Evolutionary conservation across 1,140 invertebrate species (phyloP), one percentile per base, ranked within the genome.

Genomic region (Scaptomyza hsui): DNA sequence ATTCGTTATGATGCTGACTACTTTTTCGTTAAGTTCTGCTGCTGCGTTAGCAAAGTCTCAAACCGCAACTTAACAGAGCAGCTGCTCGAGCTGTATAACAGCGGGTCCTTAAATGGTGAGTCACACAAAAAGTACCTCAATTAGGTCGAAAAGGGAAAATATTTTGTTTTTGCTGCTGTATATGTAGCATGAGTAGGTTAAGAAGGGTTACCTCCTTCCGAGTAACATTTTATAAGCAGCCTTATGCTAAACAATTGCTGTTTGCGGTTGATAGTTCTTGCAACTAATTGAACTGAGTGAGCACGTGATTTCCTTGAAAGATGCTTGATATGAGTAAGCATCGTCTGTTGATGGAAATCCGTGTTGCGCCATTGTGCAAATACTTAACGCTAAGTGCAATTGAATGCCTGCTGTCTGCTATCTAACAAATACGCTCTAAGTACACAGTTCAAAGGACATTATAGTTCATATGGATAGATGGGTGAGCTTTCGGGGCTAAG

Each of bases 301-400:
- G 18, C 1, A 21, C 37, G 37, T 19, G n/a, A 5, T 4, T 21
- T 44, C 1, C 42, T 12, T 26, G 19, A 5, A 24, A 47, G 4
- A n/a, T 19, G 1, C n/a, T 15, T 13, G n/a, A 5, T 26, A 19
- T 19, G 13, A 18, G 21, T 29, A 16, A n/a, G 2, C 32, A 37
- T n/a, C 13, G n/a, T 21, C n/a, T 42, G 21, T 15, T n/a, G 51
- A 78, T 83, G 62, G 37, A 74, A 81, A 71, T 83, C 80, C 57
- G 47, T 59, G 45, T 39, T 29, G 26, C 12, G 12, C 53, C 21
- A 42, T 44, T 53, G 51, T 56, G 44, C 44, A 41, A 29, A 61
- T 51, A 79, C 75, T 83, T 67, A 53, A n/a, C 42, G 60, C 44
- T 83, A 79, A 83, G 80, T 80, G 80, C 80, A 71, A 62, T 75